These are phyloP conservation scores for Polietes domitor DNA, from an alignment of 2,888 invertebrate genomes.

Conservation along the genomic window DNA sequence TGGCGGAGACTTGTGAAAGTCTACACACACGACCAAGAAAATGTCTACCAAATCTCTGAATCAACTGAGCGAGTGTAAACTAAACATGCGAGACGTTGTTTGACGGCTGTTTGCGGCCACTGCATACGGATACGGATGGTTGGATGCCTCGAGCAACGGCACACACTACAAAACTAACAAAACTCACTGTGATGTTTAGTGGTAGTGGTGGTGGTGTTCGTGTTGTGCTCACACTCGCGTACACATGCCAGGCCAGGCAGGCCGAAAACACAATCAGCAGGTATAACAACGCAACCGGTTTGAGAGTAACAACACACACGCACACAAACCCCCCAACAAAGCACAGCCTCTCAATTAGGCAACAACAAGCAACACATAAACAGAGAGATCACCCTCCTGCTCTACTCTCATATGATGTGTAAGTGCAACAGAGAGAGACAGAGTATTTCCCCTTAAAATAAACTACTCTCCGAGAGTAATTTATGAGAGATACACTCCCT, in stretches of 20 bases:
- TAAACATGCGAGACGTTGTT: conserved; percentile 60
- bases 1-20: no score
- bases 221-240: background rate
- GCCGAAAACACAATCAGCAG: conserved; percentile 44
- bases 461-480: conserved; percentile 29
- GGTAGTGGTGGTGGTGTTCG: background rate
- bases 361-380: background rate
- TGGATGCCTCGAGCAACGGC: conserved; percentile 64
- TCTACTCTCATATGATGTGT: conserved; percentile 15
- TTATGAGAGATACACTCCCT: background rate
- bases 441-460: conserved; percentile 51
- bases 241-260: background rate
- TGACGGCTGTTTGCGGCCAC: conserved; percentile 18
- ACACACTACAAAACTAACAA: conserved; percentile 66
- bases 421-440: no score
- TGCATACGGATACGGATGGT: conserved; percentile 48
- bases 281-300: conserved; percentile 66
- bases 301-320: conserved; percentile 27
- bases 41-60: no score
- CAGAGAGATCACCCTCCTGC: background rate
- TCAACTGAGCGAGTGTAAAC: conserved; percentile 70
- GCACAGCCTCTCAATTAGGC: conserved; percentile 58
- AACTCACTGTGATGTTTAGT: background rate
- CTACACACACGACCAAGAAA: no score
- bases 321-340: conserved; percentile 19